phyloP scores from a whole-genome alignment of 37 sponge, comb jelly and placozoan species.

The Hormiphora californensis region DNA sequence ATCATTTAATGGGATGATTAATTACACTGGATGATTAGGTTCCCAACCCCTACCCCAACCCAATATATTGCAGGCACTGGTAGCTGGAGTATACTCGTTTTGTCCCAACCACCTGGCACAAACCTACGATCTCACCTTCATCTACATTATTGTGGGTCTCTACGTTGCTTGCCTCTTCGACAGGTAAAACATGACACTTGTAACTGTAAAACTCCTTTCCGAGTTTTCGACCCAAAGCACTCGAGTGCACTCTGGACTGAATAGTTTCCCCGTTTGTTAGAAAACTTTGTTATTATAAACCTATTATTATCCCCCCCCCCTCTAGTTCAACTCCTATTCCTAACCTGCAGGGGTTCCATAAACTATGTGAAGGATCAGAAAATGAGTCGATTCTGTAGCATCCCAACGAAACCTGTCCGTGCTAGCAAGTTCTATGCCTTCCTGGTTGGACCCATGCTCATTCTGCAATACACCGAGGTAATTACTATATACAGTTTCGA shows the following conservation, averaged over 20 bases:
- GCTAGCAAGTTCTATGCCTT: not conserved
- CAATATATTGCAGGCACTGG: not conserved
- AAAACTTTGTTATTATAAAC: not conserved
- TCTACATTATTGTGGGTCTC: not conserved
- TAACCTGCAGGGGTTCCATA: constrained; percentile 6
- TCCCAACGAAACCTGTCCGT: constrained; percentile 8
- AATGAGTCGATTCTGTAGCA: not conserved
- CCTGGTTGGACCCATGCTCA: not conserved
- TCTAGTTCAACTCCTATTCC: too few species aligned
- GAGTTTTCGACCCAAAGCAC: not conserved
- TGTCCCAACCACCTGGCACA: not conserved
- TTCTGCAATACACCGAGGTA: not conserved
- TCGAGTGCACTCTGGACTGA: too few species aligned
- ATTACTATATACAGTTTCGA: not conserved
- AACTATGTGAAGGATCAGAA: constrained; percentile 25
- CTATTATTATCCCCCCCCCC: not conserved
- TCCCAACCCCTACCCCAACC: too few species aligned
- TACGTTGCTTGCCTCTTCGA: constrained; percentile 3
- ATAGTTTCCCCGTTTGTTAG: too few species aligned
- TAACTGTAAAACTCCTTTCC: not conserved
- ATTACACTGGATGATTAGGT: not conserved
- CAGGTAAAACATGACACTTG: too few species aligned
- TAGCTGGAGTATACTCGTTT: not conserved
- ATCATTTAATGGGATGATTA: too few species aligned
- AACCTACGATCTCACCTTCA: constrained; percentile 9